phyloP scores from a whole-genome alignment of 2,888 invertebrate species.

The Diarsia brunnea region DNA sequence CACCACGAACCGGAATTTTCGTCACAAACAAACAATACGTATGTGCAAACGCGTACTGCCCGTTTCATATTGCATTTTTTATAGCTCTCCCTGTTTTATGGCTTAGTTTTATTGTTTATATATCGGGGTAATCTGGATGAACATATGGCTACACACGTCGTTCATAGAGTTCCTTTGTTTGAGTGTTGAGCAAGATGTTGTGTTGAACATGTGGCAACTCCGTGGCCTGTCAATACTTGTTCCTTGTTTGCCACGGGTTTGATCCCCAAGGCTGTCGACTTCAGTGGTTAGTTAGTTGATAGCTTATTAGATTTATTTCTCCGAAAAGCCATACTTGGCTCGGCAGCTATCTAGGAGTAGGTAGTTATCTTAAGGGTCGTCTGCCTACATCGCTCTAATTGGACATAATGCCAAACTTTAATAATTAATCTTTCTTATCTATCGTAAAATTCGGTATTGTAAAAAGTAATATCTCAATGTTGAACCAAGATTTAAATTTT shows the following conservation, averaged over 20 bases:
- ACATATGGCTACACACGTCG: slow-evolving; percentile 18
- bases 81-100: slow-evolving; percentile 44
- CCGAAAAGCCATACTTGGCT: not conserved
- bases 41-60: slow-evolving; percentile 47
- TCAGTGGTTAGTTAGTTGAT: not conserved
- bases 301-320: slow-evolving; percentile 15
- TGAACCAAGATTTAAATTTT: slow-evolving; percentile 37
- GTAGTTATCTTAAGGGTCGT: not conserved
- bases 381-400: slow-evolving; percentile 18
- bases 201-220: slow-evolving; percentile 17
- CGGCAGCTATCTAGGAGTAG: not conserved
- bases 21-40: slow-evolving; percentile 55
- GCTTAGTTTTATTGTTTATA: slow-evolving; percentile 47
- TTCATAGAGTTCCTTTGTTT: slow-evolving; percentile 25
- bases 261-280: not conserved
- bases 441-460: slow-evolving; percentile 10
- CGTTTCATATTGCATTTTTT: slow-evolving; percentile 60
- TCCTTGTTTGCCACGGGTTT: slow-evolving; percentile 4
- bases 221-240: slow-evolving; percentile 5
- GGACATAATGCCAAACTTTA: slow-evolving; percentile 17
- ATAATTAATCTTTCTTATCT: slow-evolving; percentile 12
- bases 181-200: slow-evolving; percentile 17
- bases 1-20: slow-evolving; percentile 36
- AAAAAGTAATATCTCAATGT: slow-evolving; percentile 33
- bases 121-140: slow-evolving; percentile 43